Percentiles rank a stretch among this genome's conserved stretches.
Conservation (phyloP, 2,888 invertebrate genomes). For the Peribatodes rhomboidaria region DNA sequence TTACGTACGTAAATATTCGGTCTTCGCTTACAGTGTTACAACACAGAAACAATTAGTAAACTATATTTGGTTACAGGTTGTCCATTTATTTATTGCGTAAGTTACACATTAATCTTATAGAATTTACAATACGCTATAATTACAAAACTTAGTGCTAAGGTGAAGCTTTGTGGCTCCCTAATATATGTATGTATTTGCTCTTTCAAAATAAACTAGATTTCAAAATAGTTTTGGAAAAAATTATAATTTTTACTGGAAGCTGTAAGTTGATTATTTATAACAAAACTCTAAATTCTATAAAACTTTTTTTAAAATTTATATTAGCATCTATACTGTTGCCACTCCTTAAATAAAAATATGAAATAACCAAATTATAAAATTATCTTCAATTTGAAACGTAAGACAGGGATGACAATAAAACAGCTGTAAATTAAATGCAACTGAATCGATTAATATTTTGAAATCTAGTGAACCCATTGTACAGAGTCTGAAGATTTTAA, state of each 20-base stretch:
- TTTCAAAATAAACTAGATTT: constrained; percentile 9
- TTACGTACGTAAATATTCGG: too few relatives aligned
- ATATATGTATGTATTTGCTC: constrained; percentile 11
- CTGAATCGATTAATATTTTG: constrained; percentile 1
- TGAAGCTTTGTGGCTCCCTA: constrained; percentile 62
- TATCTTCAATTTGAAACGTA: too few relatives aligned
- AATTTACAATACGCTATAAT: constrained; percentile 71
- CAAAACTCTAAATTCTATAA: too few relatives aligned
- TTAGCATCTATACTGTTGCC: too few relatives aligned
- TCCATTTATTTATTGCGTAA: constrained; percentile 44
- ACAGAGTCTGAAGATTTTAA: background rate
- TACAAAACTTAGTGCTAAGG: constrained; percentile 74
- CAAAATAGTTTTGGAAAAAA: background rate
- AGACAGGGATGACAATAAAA: too few relatives aligned
- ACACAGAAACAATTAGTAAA: constrained; percentile 22
- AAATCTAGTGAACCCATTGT: constrained; percentile 4
- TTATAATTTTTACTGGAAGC: background rate
- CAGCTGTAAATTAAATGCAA: too few relatives aligned
- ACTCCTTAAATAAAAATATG: too few relatives aligned
- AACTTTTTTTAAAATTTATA: too few relatives aligned
- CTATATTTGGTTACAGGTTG: constrained; percentile 64
- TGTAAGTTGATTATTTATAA: background rate
- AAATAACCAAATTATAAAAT: too few relatives aligned
- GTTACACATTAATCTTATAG: constrained; percentile 57
- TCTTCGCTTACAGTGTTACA: too few relatives aligned